Base-by-base conservation (phyloP, 2,888 invertebrate genomes). In the Anagyrus pseudococci region DNA sequence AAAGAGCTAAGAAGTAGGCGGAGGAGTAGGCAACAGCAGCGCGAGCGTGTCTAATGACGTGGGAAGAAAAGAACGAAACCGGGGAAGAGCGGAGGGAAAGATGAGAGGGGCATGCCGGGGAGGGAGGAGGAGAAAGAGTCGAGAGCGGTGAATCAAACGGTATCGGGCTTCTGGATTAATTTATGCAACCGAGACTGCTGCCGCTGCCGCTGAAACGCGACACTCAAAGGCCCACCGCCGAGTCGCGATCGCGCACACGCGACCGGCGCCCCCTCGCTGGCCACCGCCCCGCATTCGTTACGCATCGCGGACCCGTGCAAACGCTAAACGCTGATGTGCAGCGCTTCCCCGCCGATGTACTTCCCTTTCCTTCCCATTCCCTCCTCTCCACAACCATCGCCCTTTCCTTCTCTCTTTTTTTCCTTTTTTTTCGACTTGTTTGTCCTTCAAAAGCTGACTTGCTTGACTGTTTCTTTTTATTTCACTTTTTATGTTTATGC, bases 141-240 rank as follows among this genome's bases (percentile, higher is more conserved):
- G n/a, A n/a, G 37, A 54, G 75, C 78, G 79, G 79, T 76, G 75
- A 79, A 80, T 80, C 79, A 79, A 80, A 79, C 79, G 78, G 78
- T 79, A 80, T 79, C 76, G 71, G 75, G 74, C 78, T 77, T 76
- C 77, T 78, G 77, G 75, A 79, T 80, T 80, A 80, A 80, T 80
- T 79, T 79, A 79, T 79, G 77, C 78, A 77, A 75, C 75, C 72
- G 71, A 76, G 77, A 76, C 75, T 75, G 78, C 79, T 80, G 77
- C 78, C 79, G 77, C 73, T 73, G 74, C 75, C 74, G 77, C 79
- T 80, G 78, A 79, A 80, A 78, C 73, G 74, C 75, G 77, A 77
- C 77, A 77, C 78, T 78, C 79, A 79, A 79, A 80, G 79, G 74
- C 70, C 77, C 77, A 52, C 52, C 48, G 49, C 47, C 67, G 69